These are phyloP conservation scores for Callipepla californica DNA, from an alignment of 2,113 vertebrate genomes.

Conservation along the genomic window DNA sequence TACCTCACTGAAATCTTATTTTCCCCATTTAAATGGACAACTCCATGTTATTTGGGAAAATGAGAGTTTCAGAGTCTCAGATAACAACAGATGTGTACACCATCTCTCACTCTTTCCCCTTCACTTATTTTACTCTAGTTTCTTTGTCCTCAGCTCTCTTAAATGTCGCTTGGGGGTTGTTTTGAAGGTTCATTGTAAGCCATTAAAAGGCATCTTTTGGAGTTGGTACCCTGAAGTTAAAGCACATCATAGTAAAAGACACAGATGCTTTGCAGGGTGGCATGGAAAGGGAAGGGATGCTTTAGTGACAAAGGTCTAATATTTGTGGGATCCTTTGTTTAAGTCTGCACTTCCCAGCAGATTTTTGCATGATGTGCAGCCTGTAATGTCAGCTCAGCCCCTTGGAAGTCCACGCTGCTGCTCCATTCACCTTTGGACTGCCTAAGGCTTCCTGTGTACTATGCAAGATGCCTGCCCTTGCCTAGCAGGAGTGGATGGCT, in stretches of 20 bases:
- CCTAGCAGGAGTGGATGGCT: neutral
- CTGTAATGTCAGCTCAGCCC: neutral
- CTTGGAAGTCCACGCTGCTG: neutral
- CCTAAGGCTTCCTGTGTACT: neutral
- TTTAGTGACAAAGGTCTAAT: neutral
- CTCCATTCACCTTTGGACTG: neutral
- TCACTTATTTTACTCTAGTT: neutral
- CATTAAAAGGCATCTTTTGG: neutral
- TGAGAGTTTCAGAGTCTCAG: neutral
- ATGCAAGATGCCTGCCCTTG: neutral
- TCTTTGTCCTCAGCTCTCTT: neutral
- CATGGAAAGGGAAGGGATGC: neutral
- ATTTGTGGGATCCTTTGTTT: neutral
- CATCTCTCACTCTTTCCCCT: neutral
- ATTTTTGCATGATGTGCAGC: neutral
- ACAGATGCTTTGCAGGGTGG: neutral
- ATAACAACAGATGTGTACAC: neutral
- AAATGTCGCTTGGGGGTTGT: neutral
- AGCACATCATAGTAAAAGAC: neutral
- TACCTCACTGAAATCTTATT: neutral
- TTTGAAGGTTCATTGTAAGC: neutral
- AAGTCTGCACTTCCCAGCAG: neutral
- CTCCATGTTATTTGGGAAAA: neutral
- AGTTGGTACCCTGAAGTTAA: neutral
- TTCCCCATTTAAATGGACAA: accelerated